Evolutionary conservation across 2,888 invertebrate genomes (phyloP).

Genomic region (Anorthoa munda): DNA sequence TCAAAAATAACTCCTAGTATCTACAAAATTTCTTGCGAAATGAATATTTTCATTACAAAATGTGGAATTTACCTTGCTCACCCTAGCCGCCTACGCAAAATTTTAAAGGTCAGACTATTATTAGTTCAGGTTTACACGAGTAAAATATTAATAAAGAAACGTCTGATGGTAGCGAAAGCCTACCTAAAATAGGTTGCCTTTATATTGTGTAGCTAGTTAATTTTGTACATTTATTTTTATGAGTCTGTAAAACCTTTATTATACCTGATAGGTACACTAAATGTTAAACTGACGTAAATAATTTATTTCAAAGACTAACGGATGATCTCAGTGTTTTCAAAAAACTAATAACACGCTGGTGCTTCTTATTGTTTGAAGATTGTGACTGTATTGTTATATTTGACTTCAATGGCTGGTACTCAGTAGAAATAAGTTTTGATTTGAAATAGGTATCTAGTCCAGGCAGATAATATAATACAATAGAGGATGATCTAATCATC

Average conservation of each 20-base stretch:
- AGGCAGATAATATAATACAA: no score
- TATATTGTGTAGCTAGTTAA: neutral
- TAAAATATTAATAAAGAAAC: conserved; percentile 27
- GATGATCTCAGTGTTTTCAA: neutral
- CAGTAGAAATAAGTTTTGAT: neutral
- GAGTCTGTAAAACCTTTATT: neutral
- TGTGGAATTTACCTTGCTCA: neutral
- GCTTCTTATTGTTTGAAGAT: no score
- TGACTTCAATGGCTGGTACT: neutral
- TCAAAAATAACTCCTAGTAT: neutral
- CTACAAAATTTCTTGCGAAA: neutral
- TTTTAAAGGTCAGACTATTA: conserved; percentile 44
- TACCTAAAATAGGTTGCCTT: conserved; percentile 11
- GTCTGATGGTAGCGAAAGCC: conserved; percentile 4
- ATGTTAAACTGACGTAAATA: neutral
- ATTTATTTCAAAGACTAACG: neutral
- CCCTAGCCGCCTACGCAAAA: conserved; percentile 26
- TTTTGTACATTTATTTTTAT: conserved; percentile 8
- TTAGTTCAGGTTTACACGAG: neutral
- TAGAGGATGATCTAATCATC: no score
- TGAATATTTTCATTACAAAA: conserved; percentile 19
- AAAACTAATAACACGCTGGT: neutral
- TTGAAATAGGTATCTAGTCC: neutral
- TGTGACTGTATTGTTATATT: neutral
- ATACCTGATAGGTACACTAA: neutral